A percentile compares a stretch with the other conserved stretches of the same genome.
Evolutionary conservation across 2,113 vertebrate genomes (phyloP).

Genomic region (Rhinoptilus africanus): DNA sequence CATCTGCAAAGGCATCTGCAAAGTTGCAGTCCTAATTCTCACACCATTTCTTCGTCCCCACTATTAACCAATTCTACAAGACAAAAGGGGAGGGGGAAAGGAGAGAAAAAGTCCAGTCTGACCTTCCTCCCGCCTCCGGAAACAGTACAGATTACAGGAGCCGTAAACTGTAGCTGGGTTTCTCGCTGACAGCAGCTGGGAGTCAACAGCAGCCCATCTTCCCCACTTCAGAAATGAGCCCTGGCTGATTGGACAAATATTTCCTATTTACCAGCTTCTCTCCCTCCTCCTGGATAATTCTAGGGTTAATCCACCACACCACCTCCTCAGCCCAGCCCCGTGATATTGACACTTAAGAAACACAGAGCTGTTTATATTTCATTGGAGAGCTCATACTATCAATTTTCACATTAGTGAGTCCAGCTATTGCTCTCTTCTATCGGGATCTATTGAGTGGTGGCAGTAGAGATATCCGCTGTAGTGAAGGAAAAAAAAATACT

Average conservation of each 20-base stretch:
- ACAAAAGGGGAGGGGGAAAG: neutral
- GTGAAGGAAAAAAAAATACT: constrained; percentile 73
- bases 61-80: neutral
- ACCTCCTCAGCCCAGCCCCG: constrained; percentile 45
- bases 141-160: neutral
- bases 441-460: constrained; percentile 71
- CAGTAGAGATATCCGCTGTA: constrained; percentile 72
- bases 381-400: constrained; percentile 74
- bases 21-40: neutral
- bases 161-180: neutral
- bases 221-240: constrained; percentile 25
- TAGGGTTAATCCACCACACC: constrained; percentile 49
- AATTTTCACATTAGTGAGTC: constrained; percentile 74
- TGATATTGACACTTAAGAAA: constrained; percentile 72
- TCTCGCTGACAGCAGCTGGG: neutral
- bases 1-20: neutral
- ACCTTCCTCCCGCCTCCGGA: neutral
- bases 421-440: constrained; percentile 68
- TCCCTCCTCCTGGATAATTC: constrained; percentile 57
- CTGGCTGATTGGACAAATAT: constrained; percentile 40
- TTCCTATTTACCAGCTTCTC: constrained; percentile 44
- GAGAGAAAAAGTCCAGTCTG: neutral
- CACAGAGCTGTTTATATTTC: constrained; percentile 73
- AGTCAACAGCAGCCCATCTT: constrained; percentile 33
- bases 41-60: neutral